A percentile compares a stretch with the other conserved stretches of the same genome.
Evolutionary conservation across 2,797 vertebrate genomes (phyloP).

Genomic region (Pogoniulus pusillus): DNA sequence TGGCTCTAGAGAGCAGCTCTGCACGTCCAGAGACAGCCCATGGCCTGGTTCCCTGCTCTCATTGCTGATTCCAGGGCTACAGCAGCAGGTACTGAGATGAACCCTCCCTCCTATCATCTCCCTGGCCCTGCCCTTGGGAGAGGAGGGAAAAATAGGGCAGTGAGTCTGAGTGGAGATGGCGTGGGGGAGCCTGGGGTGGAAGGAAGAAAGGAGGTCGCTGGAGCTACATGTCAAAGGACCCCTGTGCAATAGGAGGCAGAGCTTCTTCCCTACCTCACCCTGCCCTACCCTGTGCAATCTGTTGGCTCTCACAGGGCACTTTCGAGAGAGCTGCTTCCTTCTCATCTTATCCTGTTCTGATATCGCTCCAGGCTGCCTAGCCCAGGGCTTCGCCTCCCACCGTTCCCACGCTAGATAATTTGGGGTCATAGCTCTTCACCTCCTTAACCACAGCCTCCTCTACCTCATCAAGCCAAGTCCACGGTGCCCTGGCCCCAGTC

Average conservation of each 20-base stretch:
- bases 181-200: not conserved
- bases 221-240: too few species aligned
- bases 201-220: fast-evolving
- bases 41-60: fast-evolving
- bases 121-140: not conserved
- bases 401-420: not conserved
- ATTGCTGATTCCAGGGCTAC: not conserved
- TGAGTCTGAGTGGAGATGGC: not conserved
- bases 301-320: not conserved
- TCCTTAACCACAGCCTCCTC: not conserved
- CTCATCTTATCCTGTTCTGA: not conserved
- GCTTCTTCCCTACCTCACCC: fast-evolving
- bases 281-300: not conserved
- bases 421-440: not conserved
- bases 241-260: not conserved
- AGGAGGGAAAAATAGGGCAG: fast-evolving
- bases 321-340: not conserved
- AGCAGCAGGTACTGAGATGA: not conserved
- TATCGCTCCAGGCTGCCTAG: not conserved
- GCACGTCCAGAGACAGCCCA: not conserved
- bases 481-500: not conserved
- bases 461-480: fast-evolving
- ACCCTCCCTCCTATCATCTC: not conserved
- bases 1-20: not conserved
- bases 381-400: not conserved